A percentile compares a stretch with the other conserved stretches of the same genome.
phyloP scores from a whole-genome alignment of 2,797 vertebrate genomes.

The Catamblyrhynchus diadema region DNA sequence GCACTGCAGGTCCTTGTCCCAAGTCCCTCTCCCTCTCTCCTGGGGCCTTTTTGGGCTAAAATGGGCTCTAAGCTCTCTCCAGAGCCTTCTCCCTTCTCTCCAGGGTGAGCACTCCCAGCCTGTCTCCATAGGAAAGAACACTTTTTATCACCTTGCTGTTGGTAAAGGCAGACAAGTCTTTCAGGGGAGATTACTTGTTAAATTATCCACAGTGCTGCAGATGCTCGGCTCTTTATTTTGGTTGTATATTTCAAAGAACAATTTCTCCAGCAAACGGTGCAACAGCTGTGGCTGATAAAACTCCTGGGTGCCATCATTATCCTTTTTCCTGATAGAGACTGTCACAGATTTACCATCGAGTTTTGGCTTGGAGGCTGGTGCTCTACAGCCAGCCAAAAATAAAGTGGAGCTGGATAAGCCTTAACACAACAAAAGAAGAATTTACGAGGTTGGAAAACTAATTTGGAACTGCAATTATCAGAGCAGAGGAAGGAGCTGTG shows the following conservation, averaged over 20 bases:
- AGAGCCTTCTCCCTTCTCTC: not conserved
- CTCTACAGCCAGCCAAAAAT: not conserved
- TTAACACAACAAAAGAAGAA: not conserved
- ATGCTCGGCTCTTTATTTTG: slow-evolving; percentile 63
- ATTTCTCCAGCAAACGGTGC: slow-evolving; percentile 58
- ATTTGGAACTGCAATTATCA: not conserved
- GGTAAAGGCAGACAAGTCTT: not conserved
- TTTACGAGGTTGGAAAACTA: not conserved
- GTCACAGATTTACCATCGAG: slow-evolving; percentile 47
- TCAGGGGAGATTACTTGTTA: not conserved
- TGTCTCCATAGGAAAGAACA: not conserved
- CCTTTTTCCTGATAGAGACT: slow-evolving; percentile 26
- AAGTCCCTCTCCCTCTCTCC: fast-evolving
- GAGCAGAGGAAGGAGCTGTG: not conserved
- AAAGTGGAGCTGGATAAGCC: not conserved
- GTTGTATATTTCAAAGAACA: slow-evolving; percentile 56
- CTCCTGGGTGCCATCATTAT: slow-evolving; percentile 47
- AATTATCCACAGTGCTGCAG: slow-evolving; percentile 11
- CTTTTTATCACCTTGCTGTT: not conserved
- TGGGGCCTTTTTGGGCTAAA: not conserved
- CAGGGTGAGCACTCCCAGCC: not conserved
- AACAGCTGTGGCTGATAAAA: slow-evolving; percentile 66
- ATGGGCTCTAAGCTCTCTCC: not conserved
- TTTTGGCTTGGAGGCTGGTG: slow-evolving; percentile 13
- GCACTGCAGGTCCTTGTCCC: not conserved